These are phyloP conservation scores for Epinotia brunnichana DNA, from an alignment of 2,888 invertebrate species.

Conservation along the genomic window DNA sequence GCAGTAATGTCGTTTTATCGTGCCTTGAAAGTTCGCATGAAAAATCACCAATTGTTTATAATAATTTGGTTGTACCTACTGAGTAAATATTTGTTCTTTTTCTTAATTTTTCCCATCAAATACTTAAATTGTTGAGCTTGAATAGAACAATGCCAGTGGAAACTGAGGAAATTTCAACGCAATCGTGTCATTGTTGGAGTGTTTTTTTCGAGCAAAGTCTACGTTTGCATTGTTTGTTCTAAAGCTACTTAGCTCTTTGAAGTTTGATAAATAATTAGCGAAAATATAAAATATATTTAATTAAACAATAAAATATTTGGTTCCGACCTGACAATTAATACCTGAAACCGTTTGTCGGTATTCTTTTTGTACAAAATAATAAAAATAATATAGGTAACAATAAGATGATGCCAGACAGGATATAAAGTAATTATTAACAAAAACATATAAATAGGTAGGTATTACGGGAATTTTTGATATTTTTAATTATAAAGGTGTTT, in stretches of 20 bases:
- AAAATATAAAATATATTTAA: neutral
- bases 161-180: slow-evolving; percentile 39
- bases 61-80: slow-evolving; percentile 10
- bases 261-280: neutral
- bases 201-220: slow-evolving; percentile 26
- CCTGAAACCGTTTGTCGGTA: too few relatives aligned
- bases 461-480: too few relatives aligned
- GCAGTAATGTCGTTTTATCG: too few relatives aligned
- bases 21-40: neutral
- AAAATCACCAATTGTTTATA: neutral
- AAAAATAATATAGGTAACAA: too few relatives aligned
- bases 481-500: too few relatives aligned
- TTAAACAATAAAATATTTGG: neutral
- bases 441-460: too few relatives aligned
- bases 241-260: slow-evolving; percentile 7
- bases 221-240: slow-evolving; percentile 29
- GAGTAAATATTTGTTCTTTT: slow-evolving; percentile 23
- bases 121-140: slow-evolving; percentile 18
- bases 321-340: too few relatives aligned
- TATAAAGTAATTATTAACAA: too few relatives aligned
- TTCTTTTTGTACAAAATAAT: too few relatives aligned
- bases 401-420: too few relatives aligned
- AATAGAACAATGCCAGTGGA: slow-evolving; percentile 40
- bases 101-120: slow-evolving; percentile 32
- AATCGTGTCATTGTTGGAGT: slow-evolving; percentile 33